Evolutionary conservation across 2,888 invertebrate genomes (phyloP).

Genomic region (Glyphotaelius pellucidus): DNA sequence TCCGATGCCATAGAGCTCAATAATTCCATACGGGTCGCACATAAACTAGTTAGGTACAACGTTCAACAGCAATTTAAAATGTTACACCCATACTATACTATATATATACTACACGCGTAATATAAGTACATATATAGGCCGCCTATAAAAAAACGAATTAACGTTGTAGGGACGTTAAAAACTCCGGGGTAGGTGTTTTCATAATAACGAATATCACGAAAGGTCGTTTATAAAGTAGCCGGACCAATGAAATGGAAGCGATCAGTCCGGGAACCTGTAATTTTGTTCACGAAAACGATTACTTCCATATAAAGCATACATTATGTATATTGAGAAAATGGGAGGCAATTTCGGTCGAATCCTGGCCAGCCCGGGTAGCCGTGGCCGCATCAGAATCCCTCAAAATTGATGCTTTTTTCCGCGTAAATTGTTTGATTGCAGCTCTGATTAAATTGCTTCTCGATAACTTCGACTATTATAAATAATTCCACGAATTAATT

Average conservation of each 20-base stretch:
- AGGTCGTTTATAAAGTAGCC: conserved; percentile 65
- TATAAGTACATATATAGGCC: neutral
- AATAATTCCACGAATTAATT: conserved; percentile 48
- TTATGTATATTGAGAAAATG: conserved; percentile 59
- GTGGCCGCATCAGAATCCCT: conserved; percentile 56
- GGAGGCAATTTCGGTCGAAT: conserved; percentile 56
- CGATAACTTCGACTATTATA: conserved; percentile 27
- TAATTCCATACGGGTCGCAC: neutral
- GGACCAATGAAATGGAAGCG: conserved; percentile 66
- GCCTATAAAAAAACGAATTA: conserved; percentile 53
- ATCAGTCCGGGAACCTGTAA: conserved; percentile 64
- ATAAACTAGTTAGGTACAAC: neutral
- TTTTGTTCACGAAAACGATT: conserved; percentile 66
- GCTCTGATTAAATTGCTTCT: conserved; percentile 51
- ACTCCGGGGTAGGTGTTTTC: conserved; percentile 62
- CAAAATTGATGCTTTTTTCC: conserved; percentile 63
- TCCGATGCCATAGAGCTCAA: neutral
- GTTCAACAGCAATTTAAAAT: conserved; percentile 25
- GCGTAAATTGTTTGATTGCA: conserved; percentile 57
- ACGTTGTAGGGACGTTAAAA: conserved; percentile 53
- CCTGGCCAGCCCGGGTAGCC: conserved; percentile 10
- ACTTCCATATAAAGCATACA: conserved; percentile 61
- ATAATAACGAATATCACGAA: conserved; percentile 66
- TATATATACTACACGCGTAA: neutral
- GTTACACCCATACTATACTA: neutral